phyloP scores from a whole-genome alignment of 2,888 invertebrate genomes.

The Punctoribates punctum region DNA sequence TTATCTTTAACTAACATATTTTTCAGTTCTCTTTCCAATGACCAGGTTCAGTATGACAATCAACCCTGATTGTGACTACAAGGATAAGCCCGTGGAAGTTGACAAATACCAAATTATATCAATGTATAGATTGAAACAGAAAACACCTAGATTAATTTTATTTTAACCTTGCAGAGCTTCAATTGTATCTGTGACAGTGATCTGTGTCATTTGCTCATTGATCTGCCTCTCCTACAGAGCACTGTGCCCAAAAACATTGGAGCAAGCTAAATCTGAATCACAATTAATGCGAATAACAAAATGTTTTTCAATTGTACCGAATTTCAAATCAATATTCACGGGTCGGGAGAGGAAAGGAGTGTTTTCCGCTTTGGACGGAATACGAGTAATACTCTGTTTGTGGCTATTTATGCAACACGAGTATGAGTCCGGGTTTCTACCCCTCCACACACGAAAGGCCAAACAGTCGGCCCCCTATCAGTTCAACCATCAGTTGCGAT shows the following conservation, averaged over 20 bases:
- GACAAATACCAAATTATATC: background rate
- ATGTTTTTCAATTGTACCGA: background rate
- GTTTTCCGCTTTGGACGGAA: background rate
- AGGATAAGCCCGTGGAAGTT: background rate
- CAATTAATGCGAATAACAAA: background rate
- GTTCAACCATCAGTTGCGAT: background rate
- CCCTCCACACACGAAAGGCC: background rate
- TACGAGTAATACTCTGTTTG: background rate
- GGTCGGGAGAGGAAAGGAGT: background rate
- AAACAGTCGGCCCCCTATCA: background rate
- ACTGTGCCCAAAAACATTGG: background rate
- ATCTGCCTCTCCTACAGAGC: background rate
- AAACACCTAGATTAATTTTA: background rate
- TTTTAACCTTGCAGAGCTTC: background rate
- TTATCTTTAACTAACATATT: background rate
- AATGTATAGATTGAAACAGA: background rate
- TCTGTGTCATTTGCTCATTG: background rate
- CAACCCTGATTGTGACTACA: conserved; percentile 8
- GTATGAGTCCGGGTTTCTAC: background rate
- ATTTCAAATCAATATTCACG: background rate
- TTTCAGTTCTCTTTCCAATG: background rate
- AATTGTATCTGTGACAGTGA: background rate
- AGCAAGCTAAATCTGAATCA: background rate
- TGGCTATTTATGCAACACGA: background rate
- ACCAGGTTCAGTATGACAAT: background rate